phyloP scores from a whole-genome alignment of 2,888 invertebrate genomes.

The Pyrocoelia pectoralis region DNA sequence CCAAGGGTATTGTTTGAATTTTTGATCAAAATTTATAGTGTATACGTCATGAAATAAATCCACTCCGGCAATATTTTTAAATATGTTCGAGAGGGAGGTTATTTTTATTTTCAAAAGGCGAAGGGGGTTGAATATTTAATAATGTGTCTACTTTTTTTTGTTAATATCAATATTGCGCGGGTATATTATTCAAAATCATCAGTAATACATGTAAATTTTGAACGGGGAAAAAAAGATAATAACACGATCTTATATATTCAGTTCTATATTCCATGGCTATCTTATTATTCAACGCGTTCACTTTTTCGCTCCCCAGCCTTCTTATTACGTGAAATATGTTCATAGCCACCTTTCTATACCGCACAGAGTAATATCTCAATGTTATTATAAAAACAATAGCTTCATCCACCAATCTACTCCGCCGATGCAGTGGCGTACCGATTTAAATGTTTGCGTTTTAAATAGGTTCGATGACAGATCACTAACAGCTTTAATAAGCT shows the following conservation, averaged over 20 bases:
- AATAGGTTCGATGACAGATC: too few species aligned
- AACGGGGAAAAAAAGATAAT: constrained; percentile 21
- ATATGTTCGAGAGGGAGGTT: constrained; percentile 39
- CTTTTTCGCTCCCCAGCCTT: constrained; percentile 53
- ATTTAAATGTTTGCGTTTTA: neutral
- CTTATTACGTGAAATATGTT: constrained; percentile 59
- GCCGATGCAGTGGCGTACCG: constrained; percentile 45
- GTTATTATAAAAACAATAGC: constrained; percentile 59
- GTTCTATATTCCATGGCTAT: constrained; percentile 44
- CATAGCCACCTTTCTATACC: constrained; percentile 59
- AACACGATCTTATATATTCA: constrained; percentile 31
- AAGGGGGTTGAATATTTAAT: constrained; percentile 32
- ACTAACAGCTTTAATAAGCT: too few species aligned
- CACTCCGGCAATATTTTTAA: constrained; percentile 51
- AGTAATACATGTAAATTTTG: constrained; percentile 27
- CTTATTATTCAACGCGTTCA: constrained; percentile 55
- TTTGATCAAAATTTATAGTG: constrained; percentile 56
- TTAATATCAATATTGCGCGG: constrained; percentile 8
- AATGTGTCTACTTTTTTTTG: constrained; percentile 18
- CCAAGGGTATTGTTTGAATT: constrained; percentile 47
- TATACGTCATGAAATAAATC: constrained; percentile 54
- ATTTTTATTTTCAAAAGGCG: constrained; percentile 3
- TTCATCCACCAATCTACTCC: constrained; percentile 42
- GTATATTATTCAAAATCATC: constrained; percentile 15
- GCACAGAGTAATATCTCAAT: constrained; percentile 59